Conservation (phyloP, 92 coral and sea anemone genomes). For the Muricea muricata region DNA sequence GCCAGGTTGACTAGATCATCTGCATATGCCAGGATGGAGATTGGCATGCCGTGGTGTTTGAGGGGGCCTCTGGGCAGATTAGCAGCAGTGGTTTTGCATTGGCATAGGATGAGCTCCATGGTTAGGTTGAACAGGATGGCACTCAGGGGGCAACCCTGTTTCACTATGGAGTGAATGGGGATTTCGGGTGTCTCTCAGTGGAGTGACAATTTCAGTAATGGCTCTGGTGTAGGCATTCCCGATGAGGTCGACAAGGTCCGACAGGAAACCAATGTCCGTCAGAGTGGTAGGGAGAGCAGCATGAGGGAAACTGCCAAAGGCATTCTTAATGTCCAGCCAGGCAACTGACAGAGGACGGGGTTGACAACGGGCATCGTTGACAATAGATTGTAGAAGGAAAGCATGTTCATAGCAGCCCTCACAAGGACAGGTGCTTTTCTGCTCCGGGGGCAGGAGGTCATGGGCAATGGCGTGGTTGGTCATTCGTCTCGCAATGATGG, state of each 20-base stretch:
- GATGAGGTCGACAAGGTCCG: neutral
- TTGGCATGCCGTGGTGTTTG: neutral
- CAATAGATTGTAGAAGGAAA: neutral
- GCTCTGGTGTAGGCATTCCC: constrained; percentile 26
- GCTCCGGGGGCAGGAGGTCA: neutral
- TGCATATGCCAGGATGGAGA: constrained; percentile 42
- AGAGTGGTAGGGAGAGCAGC: neutral
- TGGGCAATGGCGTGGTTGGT: neutral
- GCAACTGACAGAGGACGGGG: neutral
- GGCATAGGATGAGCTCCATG: neutral
- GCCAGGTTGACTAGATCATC: constrained; percentile 40
- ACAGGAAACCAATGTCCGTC: constrained; percentile 12
- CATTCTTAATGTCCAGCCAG: constrained; percentile 13
- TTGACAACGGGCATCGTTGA: neutral
- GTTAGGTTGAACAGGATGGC: neutral
- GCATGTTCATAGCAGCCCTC: constrained; percentile 2
- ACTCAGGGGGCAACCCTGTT: neutral
- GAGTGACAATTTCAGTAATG: neutral
- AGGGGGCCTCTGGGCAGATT: neutral
- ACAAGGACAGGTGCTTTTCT: neutral
- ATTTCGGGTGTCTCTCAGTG: neutral
- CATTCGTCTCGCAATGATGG: neutral
- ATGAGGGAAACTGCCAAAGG: constrained; percentile 16
- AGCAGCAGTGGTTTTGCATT: neutral
- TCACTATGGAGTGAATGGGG: constrained; percentile 21